Conservation (phyloP, 2,113 vertebrate genomes). For the Spilogale gracilis region DNA sequence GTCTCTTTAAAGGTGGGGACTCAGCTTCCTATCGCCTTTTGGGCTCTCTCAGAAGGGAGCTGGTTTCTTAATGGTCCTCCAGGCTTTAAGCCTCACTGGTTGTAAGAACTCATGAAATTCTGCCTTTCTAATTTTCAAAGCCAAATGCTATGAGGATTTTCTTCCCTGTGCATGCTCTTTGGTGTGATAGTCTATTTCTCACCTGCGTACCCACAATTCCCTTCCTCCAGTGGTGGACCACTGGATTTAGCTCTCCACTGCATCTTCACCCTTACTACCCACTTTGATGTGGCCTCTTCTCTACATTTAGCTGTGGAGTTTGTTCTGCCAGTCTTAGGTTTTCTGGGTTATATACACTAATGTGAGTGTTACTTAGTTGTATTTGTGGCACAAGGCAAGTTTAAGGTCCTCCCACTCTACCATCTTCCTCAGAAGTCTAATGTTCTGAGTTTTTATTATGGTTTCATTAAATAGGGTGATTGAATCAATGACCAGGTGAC, state of each 20-base stretch:
- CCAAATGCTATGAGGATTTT: not conserved
- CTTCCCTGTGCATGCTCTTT: not conserved
- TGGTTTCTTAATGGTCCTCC: not conserved
- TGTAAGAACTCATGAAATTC: not conserved
- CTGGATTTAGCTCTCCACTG: not conserved
- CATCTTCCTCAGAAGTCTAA: not conserved
- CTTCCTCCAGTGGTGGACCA: not conserved
- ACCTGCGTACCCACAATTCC: not conserved
- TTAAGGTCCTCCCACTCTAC: not conserved
- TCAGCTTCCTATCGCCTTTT: not conserved
- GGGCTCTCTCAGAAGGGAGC: not conserved
- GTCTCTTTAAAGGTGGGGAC: not conserved
- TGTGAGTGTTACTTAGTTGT: not conserved
- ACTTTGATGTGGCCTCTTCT: not conserved
- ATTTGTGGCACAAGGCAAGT: not conserved
- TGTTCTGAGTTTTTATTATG: not conserved
- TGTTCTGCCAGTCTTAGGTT: not conserved
- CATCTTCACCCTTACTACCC: not conserved
- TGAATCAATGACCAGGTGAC: not conserved
- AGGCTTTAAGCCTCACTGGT: not conserved
- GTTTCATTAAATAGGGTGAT: not conserved
- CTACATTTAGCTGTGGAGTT: not conserved
- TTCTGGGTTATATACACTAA: not conserved
- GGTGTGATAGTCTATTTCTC: not conserved
- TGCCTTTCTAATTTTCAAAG: not conserved